Conservation (phyloP, 2,113 vertebrate genomes). For the Leucosticte australis region DNA sequence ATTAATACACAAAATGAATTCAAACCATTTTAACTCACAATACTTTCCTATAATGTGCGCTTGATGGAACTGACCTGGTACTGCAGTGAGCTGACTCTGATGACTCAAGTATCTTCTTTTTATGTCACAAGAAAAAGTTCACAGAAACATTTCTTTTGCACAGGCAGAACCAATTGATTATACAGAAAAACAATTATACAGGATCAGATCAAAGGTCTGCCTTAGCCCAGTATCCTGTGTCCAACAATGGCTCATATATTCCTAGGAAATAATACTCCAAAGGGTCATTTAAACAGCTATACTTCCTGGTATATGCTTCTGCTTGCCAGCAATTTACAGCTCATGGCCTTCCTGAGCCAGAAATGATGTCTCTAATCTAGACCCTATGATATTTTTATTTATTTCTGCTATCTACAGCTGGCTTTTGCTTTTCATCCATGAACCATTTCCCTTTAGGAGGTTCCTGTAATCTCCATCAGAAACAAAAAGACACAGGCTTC, state of each 20-base stretch:
- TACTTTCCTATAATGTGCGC: background rate
- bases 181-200: background rate
- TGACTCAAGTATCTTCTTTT: background rate
- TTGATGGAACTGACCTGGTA: background rate
- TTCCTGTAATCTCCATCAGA: background rate
- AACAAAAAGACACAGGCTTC: background rate
- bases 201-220: background rate
- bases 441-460: background rate
- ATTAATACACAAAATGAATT: background rate
- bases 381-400: background rate
- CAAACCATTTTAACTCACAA: background rate
- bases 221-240: background rate
- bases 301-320: background rate
- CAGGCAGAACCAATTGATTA: background rate
- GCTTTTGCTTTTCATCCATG: background rate
- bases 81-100: background rate
- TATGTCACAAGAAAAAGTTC: background rate
- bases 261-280: slow-evolving; percentile 6
- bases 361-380: background rate
- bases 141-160: background rate
- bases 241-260: background rate
- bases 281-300: background rate
- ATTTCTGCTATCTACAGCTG: background rate
- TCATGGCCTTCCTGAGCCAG: background rate
- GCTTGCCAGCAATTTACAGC: background rate